Percentiles rank a stretch among this genome's conserved stretches.
These are phyloP conservation scores for Gymnarchus niloticus DNA, from an alignment of 2,113 vertebrate genomes.

Conservation along the genomic window DNA sequence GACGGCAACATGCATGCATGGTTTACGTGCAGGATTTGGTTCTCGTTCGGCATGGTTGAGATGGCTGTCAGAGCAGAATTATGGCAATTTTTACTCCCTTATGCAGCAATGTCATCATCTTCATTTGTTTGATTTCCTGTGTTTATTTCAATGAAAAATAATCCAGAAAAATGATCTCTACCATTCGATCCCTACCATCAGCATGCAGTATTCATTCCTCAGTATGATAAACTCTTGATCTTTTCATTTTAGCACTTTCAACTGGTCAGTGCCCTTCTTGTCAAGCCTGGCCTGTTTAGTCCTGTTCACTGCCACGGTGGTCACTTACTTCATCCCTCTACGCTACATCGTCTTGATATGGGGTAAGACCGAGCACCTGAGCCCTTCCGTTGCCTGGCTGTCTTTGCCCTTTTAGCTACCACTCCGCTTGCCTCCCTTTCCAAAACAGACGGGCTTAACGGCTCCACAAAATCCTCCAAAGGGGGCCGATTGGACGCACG, in stretches of 20 bases:
- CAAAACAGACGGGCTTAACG: not conserved
- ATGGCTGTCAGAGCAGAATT: not conserved
- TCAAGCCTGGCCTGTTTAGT: conserved; percentile 80
- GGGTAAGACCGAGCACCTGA: conserved; percentile 75
- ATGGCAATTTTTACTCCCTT: not conserved
- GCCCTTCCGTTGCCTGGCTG: not conserved
- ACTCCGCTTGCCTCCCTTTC: not conserved
- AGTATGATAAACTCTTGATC: not conserved
- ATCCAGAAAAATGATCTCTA: not conserved
- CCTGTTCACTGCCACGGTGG: conserved; percentile 62
- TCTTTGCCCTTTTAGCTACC: not conserved
- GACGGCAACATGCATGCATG: not conserved
- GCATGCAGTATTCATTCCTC: not conserved
- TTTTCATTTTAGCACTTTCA: conserved; percentile 74
- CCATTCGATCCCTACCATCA: not conserved
- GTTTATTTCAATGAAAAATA: not conserved
- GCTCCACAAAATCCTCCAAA: not conserved
- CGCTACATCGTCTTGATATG: conserved; percentile 88
- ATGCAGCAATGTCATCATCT: not conserved
- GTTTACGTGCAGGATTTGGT: no score
- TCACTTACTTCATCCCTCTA: conserved; percentile 78
- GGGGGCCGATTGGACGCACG: conserved; percentile 1
- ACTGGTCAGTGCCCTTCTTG: conserved; percentile 94
- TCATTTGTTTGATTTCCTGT: not conserved
- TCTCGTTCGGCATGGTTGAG: not conserved